A percentile compares a stretch with the other conserved stretches of the same genome.
Evolutionary conservation across 2,888 invertebrate species (phyloP).

Genomic region (Rhodophaea formosa): DNA sequence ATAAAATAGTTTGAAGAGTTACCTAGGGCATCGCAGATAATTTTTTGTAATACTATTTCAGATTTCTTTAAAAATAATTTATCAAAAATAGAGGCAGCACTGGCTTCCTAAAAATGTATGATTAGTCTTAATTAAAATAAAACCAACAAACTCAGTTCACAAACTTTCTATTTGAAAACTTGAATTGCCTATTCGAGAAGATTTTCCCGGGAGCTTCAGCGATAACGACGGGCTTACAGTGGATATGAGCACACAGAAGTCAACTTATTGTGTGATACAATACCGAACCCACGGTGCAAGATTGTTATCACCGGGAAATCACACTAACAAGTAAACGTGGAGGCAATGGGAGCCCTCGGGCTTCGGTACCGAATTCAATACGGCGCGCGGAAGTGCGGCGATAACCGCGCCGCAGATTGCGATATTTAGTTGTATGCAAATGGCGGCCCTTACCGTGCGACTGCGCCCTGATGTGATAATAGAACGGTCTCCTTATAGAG

Average conservation of each 20-base stretch:
- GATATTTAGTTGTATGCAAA: constrained; percentile 79
- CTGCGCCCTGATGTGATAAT: constrained; percentile 75
- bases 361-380: constrained; percentile 71
- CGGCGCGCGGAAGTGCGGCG: constrained; percentile 62
- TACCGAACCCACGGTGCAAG: constrained; percentile 46
- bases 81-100: no score
- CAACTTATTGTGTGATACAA: constrained; percentile 41
- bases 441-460: constrained; percentile 72
- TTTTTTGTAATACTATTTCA: no score
- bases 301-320: constrained; percentile 72
- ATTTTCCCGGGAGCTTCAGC: constrained; percentile 6
- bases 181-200: constrained; percentile 4
- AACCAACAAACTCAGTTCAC: not conserved
- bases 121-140: not conserved
- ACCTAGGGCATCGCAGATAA: no score
- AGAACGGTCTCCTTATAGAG: constrained; percentile 72
- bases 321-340: constrained; percentile 72
- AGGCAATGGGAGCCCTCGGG: constrained; percentile 59
- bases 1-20: no score
- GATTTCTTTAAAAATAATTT: no score
- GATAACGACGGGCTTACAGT: constrained; percentile 11
- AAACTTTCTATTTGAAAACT: constrained; percentile 7
- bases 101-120: no score
- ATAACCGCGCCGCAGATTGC: constrained; percentile 66
- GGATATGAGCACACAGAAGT: constrained; percentile 31